These are phyloP conservation scores for Lanius ludovicianus DNA, from an alignment of 2,113 vertebrate species.

Conservation along the genomic window DNA sequence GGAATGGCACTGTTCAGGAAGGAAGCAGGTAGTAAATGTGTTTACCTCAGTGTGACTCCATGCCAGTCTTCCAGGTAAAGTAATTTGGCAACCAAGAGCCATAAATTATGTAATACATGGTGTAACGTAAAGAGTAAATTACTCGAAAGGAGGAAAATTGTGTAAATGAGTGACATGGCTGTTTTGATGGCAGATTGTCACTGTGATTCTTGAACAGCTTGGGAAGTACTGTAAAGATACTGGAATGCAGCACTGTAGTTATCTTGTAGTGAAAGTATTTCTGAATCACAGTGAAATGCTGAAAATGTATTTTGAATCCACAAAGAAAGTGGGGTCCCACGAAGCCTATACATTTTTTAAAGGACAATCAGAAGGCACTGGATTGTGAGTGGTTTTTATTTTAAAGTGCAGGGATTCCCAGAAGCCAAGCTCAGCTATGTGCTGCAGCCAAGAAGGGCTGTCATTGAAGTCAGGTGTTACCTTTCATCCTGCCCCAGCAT, in stretches of 20 bases:
- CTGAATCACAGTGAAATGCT: not conserved
- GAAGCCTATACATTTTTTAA: not conserved
- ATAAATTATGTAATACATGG: constrained; percentile 82
- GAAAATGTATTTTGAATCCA: not conserved
- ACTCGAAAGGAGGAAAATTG: not conserved
- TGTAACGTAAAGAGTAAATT: constrained; percentile 69
- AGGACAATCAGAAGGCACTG: not conserved
- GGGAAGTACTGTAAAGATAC: not conserved
- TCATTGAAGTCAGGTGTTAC: not conserved
- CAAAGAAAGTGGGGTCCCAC: not conserved
- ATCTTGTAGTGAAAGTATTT: not conserved
- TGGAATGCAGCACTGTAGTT: not conserved
- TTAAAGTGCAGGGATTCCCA: not conserved
- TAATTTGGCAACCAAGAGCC: constrained; percentile 78
- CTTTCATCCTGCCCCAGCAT: not conserved
- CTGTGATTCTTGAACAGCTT: not conserved
- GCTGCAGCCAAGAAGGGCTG: not conserved
- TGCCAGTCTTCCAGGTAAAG: constrained; percentile 81
- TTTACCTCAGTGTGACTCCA: constrained; percentile 71
- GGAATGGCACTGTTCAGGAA: not conserved
- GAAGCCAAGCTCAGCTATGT: not conserved
- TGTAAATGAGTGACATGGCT: not conserved
- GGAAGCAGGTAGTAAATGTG: not conserved
- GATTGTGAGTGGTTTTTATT: not conserved
- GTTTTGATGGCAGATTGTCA: not conserved